Evolutionary conservation across 2,888 invertebrate genomes (phyloP), one percentile per base, ranked within the genome.

Genomic region (Choreutis nemorana): DNA sequence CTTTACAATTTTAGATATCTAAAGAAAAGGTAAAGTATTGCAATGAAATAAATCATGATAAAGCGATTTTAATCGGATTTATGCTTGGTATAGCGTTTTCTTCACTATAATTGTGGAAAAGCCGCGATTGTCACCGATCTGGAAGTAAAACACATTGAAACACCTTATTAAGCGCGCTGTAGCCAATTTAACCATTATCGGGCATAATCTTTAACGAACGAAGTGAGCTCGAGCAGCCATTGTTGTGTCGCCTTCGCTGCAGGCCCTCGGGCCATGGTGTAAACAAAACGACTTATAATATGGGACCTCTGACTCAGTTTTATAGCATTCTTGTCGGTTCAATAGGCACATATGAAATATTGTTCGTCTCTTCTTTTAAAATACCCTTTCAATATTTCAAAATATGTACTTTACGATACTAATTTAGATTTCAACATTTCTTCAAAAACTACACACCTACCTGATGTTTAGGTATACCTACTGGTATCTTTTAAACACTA

Each of bases 101-200:
- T n/a, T 37, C 41, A 32, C 40, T 42, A 37, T 36, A 40, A 39
- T 42, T 47, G 42, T 30, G 35, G 38, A 39, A 50, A 42, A 45
- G 34, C 34, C 38, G 35, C 44, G 43, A 48, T 52, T 55, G 58
- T 60, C 50, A 46, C 45, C 44, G 42, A 47, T 18, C 28, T 49
- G 53, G 48, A 49, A 45, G 45, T 49, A 48, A 40, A 34, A 41
- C 44, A 51, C 42, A 42, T 34, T 34, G 48, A 40, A 34, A 42
- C 45, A 52, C 43, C 44, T 39, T 36, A 61, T 58, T 61, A 64
- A 58, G 54, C 44, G 42, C 48, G 46, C 45, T 48, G 48, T 43
- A 55, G 62, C 60, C 70, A 70, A 67, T 71, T 68, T 64, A 65
- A 48, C 50, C 50, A 63, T 66, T 68, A 71, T 68, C 71, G 50